Conservation (phyloP, 1,140 invertebrate species). For the Tribolium madens region DNA sequence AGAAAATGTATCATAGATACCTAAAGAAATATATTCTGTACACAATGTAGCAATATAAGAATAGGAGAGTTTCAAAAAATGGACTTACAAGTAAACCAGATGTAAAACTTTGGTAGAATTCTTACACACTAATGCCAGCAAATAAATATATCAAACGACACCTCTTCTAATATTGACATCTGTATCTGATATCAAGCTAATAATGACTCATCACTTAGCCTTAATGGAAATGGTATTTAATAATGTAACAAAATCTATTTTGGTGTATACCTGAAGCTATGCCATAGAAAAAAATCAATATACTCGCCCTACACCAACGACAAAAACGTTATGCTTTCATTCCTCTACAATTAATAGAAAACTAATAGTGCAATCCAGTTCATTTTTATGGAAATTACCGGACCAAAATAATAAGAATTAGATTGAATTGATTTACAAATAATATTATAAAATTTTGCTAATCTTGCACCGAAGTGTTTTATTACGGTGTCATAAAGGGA, state of each 20-base stretch:
- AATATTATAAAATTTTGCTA: no score
- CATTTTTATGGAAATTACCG: neutral
- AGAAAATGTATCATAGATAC: constrained; percentile 35
- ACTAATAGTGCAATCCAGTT: neutral
- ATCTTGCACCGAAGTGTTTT: neutral
- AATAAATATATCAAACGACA: neutral
- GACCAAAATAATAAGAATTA: neutral
- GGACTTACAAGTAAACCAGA: neutral
- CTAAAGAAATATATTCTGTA: constrained; percentile 19
- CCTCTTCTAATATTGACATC: neutral
- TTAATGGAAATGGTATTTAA: neutral
- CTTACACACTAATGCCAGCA: neutral
- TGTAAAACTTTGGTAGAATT: neutral
- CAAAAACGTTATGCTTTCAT: constrained; percentile 26
- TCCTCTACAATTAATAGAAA: constrained; percentile 24
- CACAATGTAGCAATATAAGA: constrained; percentile 27
- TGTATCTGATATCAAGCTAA: neutral
- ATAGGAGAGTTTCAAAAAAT: neutral
- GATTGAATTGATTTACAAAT: neutral
- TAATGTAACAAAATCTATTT: neutral
- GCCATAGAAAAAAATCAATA: constrained; percentile 4
- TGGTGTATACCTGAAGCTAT: neutral
- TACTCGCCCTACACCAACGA: constrained; percentile 16
- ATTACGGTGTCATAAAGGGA: neutral
- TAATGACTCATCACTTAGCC: constrained; percentile 4